A percentile compares a stretch with the other conserved stretches of the same genome.
phyloP scores from a whole-genome alignment of 1,140 invertebrate species.

The Drosophila busckii region DNA sequence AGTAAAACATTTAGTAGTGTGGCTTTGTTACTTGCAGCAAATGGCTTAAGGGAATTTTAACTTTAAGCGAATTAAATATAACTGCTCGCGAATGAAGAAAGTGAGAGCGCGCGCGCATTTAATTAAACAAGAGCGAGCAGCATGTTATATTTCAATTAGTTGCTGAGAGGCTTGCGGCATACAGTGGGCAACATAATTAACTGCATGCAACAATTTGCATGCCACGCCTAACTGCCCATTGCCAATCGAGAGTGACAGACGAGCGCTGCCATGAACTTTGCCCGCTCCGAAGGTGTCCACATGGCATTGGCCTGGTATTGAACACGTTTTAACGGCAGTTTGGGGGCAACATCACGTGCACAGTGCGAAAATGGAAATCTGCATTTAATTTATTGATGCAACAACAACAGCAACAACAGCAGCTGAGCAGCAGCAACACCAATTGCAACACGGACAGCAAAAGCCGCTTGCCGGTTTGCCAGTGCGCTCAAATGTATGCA shows the following conservation, averaged over 20 bases:
- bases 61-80: constrained; percentile 4
- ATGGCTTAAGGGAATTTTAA: too few species aligned
- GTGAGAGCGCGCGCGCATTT: constrained; percentile 45
- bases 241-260: constrained; percentile 41
- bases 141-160: constrained; percentile 73
- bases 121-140: constrained; percentile 42
- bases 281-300: neutral
- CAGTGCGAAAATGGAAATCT: constrained; percentile 65
- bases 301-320: too few species aligned
- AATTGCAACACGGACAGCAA: constrained; percentile 31
- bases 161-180: constrained; percentile 17
- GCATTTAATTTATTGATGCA: constrained; percentile 76
- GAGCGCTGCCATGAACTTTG: neutral
- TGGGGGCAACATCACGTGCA: constrained; percentile 4
- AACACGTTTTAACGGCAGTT: constrained; percentile 26
- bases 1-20: too few species aligned
- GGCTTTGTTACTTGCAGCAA: too few species aligned
- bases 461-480: neutral
- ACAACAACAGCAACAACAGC: constrained; percentile 19
- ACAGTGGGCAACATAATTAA: constrained; percentile 64
- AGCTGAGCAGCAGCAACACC: constrained; percentile 12
- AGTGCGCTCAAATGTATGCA: constrained; percentile 70
- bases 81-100: too few species aligned
- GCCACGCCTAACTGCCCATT: constrained; percentile 55
- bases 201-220: constrained; percentile 72